Base-by-base conservation (phyloP, 1,140 invertebrate species). In the Plectrocnemia conspersa region DNA sequence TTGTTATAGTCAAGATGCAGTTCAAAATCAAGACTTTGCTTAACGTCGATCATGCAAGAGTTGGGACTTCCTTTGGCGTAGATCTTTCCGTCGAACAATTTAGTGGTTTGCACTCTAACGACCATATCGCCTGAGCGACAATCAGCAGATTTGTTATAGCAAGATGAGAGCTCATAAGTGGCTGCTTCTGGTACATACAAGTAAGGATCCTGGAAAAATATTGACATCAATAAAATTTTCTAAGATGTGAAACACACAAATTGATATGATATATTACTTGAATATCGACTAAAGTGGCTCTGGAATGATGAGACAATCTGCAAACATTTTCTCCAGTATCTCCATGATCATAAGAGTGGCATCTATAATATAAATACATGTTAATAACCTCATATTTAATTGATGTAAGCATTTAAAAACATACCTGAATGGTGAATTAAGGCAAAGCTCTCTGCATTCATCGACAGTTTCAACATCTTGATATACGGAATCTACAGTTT, bases 131-230 rank as follows among this genome's bases (percentile, higher is more conserved):
- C 87, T 1, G 90, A 87, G 35, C 89, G 80, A 64, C 93, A 96
- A 67, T 93, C 89, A 63, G 94, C 91, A 62, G 87, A 91, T 15
- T 94, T 90, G 70, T 95, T 95, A 79, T 95, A 96, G 70, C 92
- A 96, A 4, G 92, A 92, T 57, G 88, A 88, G 41, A 96, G 74
- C 74, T 96, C 92, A 71, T 93, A 95, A 6, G 91, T 94, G 1
- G 89, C 84, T 7, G 88, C 88, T 72, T 92, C 91, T 0, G 88
- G 84, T 5, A 93, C 88, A 61, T 91, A 88, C 35, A 94, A 76
- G 69, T 93, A 94, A 1, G 91, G 90, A 64, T 93, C 89, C 80
- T 89, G 70, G 49, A 72, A 66, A 59, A 32, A 60, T 58, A 59
- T n/a, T n/a, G 7, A 32, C 27, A 15, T 40, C 5, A 15, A n/a